Evolutionary conservation across 2,888 invertebrate genomes (phyloP), one percentile per base, ranked within the genome.

Genomic region (Stictocephala bisonia): DNA sequence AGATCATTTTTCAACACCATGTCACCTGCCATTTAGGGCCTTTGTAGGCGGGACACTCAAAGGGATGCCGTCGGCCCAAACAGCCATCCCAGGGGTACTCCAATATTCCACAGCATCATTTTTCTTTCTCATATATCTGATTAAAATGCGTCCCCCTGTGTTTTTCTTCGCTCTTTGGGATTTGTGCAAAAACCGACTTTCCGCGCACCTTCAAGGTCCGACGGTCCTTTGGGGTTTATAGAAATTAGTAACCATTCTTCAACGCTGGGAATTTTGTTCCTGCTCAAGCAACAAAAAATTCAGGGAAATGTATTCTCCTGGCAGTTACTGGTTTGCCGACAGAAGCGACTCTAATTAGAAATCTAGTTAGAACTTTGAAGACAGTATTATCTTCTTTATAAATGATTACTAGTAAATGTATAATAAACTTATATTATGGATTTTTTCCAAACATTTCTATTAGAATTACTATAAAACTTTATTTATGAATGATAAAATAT

Each of bases 51-150:
- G 68, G 20, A 51, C 22, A 29, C 31, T 51, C 68, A 68, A 68
- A 68, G 68, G 22, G 26, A n/a, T 51, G 13, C 20, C 18, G 48
- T 29, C 50, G 18, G 67, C 27, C 50, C 67, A 29, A 24, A 20
- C 51, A 22, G 22, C 50, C 20, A 29, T 35, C 50, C 68, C 31
- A 24, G 50, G 60, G 64, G 60, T 48, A 24, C 68, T 50, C 64
- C 71, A 44, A 53, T 53, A 31, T 51, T 50, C 50, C 64, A 44
- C 24, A 27, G 40, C 72, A 72, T 72, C 72, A 67, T 72, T 72
- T 72, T 72, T 72, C 72, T 41, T 67, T 50, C 60, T 56, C 67
- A 72, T 58, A 48, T 72, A 51, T 66, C 51, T 41, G 51, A 72
- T 72, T 72, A 72, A 72, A 72, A 51, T 56, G 35, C 72, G 31